phyloP scores from a whole-genome alignment of 2,888 invertebrate species.

The Melanophora roralis region DNA sequence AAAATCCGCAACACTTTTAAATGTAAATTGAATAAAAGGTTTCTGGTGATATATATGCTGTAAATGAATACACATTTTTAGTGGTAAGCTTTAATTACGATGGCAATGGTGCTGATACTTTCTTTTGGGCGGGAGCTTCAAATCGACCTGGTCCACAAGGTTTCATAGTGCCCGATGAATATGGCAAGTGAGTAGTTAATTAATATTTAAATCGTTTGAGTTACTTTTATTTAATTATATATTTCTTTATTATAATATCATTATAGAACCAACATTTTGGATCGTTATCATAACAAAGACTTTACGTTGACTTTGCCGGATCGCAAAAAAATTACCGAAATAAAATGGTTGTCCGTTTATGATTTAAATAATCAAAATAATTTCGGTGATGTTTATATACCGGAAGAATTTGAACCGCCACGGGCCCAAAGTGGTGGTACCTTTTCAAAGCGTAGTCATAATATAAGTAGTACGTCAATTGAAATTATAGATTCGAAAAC shows the following conservation, averaged over 20 bases:
- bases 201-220: neutral
- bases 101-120: constrained; percentile 93
- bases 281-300: constrained; percentile 91
- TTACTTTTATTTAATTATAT: neutral
- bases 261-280: constrained; percentile 87
- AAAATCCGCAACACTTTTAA: neutral
- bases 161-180: constrained; percentile 92
- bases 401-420: constrained; percentile 93
- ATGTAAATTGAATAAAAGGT: constrained; percentile 79
- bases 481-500: constrained; percentile 89
- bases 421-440: constrained; percentile 80
- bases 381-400: constrained; percentile 92
- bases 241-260: too few relatives aligned
- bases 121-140: constrained; percentile 95
- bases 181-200: constrained; percentile 83
- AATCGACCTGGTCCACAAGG: constrained; percentile 93
- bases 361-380: constrained; percentile 91
- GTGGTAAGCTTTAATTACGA: constrained; percentile 91
- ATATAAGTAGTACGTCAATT: constrained; percentile 84
- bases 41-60: constrained; percentile 91
- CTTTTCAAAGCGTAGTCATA: constrained; percentile 81
- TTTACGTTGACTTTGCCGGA: constrained; percentile 89
- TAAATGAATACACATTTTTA: constrained; percentile 89
- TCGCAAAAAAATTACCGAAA: constrained; percentile 89
- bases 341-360: constrained; percentile 93